Conservation (phyloP, 2,888 invertebrate species). For the Eustalomyia histrio region DNA sequence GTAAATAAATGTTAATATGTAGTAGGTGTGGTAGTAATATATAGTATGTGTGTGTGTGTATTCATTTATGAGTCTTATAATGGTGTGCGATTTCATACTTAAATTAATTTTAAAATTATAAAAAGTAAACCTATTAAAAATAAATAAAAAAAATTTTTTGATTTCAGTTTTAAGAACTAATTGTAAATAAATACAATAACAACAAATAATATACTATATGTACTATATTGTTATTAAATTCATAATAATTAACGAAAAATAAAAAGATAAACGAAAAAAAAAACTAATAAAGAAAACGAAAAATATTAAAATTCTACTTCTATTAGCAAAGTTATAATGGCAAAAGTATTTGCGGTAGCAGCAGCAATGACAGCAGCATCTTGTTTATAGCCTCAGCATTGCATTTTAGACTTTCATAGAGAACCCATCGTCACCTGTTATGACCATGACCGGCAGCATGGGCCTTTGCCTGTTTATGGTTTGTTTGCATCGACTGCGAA, state of each 20-base stretch:
- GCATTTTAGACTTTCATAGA: slow-evolving; percentile 52
- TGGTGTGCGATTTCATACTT: slow-evolving; percentile 54
- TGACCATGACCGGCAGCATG: slow-evolving; percentile 72
- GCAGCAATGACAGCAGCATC: slow-evolving; percentile 56
- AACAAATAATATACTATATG: slow-evolving; percentile 43
- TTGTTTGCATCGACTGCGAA: slow-evolving; percentile 63
- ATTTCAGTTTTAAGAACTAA: slow-evolving; percentile 38
- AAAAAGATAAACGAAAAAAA: not conserved
- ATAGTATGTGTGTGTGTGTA: no score
- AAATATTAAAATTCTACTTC: slow-evolving; percentile 23
- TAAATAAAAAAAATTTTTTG: slow-evolving; percentile 51
- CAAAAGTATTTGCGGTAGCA: slow-evolving; percentile 52
- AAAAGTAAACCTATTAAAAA: slow-evolving; percentile 32
- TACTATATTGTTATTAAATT: slow-evolving; percentile 60
- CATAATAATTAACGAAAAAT: slow-evolving; percentile 25
- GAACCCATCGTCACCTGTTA: slow-evolving; percentile 78
- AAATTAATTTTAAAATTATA: slow-evolving; percentile 39
- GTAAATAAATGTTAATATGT: not conserved
- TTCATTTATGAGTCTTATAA: slow-evolving; percentile 37
- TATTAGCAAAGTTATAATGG: slow-evolving; percentile 58
- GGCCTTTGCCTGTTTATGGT: slow-evolving; percentile 75
- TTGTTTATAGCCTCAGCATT: slow-evolving; percentile 59
- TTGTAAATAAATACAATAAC: slow-evolving; percentile 57
- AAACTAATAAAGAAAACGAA: slow-evolving; percentile 14
- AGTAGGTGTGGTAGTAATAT: slow-evolving; percentile 24